These are phyloP conservation scores for Papilio polyxenes DNA, from an alignment of 1,140 invertebrate genomes.

Conservation along the genomic window DNA sequence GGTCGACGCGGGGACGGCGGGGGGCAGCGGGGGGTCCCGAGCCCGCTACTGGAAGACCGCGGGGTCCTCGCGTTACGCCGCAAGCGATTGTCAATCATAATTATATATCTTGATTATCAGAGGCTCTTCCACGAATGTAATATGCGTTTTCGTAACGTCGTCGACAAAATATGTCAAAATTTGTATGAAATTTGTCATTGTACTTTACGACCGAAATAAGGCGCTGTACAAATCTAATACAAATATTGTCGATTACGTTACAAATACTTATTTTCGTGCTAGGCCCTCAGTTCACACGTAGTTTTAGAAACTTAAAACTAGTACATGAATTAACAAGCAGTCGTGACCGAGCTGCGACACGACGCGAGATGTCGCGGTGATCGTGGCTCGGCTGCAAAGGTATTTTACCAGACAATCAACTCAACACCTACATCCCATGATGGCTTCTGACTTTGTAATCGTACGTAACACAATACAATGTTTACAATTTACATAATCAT, in stretches of 20 bases:
- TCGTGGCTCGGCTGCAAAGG: neutral
- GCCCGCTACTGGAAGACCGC: neutral
- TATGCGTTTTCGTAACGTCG: too few relatives aligned
- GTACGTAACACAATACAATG: constrained; percentile 30
- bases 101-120: too few relatives aligned
- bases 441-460: neutral
- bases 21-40: too few relatives aligned
- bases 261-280: too few relatives aligned
- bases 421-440: neutral
- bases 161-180: too few relatives aligned
- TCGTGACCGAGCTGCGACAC: neutral
- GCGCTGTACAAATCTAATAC: too few relatives aligned
- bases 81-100: constrained; percentile 2
- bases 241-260: too few relatives aligned
- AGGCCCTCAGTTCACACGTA: too few relatives aligned
- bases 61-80: neutral
- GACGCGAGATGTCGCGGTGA: neutral
- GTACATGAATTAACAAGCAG: neutral
- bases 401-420: neutral
- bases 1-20: neutral
- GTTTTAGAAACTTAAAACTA: too few relatives aligned
- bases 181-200: too few relatives aligned
- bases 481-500: constrained; percentile 48
- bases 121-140: too few relatives aligned
- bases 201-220: too few relatives aligned